Percentiles rank a stretch among this genome's conserved stretches.
Evolutionary conservation across 1,140 invertebrate species (phyloP).

Genomic region (Aphelinus atriplicis): DNA sequence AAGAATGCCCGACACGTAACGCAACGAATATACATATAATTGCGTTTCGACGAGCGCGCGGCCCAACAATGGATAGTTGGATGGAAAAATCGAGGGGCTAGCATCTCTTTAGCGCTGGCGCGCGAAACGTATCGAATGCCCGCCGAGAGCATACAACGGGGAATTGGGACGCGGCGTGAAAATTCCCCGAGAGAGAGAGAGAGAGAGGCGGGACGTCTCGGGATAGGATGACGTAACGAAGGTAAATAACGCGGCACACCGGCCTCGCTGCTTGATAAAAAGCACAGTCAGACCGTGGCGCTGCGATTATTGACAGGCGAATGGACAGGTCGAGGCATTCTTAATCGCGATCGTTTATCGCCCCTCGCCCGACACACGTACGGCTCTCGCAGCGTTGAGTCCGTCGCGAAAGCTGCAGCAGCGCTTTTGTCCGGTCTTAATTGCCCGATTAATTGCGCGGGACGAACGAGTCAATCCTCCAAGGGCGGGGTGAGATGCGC

Average conservation of each 20-base stretch:
- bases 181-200: not conserved
- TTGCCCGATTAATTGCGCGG: constrained; percentile 12
- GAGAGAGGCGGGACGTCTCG: not conserved
- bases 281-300: not conserved
- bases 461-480: too few relatives aligned
- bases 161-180: not conserved
- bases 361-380: not conserved
- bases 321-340: constrained; percentile 32
- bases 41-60: too few relatives aligned
- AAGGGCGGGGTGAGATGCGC: too few relatives aligned
- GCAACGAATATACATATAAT: too few relatives aligned
- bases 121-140: not conserved
- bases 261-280: not conserved
- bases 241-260: not conserved
- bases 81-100: too few relatives aligned
- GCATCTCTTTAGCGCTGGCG: not conserved
- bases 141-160: not conserved
- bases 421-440: not conserved
- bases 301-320: constrained; percentile 35
- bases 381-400: not conserved
- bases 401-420: not conserved
- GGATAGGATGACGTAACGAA: constrained; percentile 24
- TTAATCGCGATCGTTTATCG: constrained; percentile 36
- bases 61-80: too few relatives aligned
- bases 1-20: too few relatives aligned